Base-by-base conservation (phyloP, 37 sponge, comb jelly and placozoan species). In the Beroe ovata region DNA sequence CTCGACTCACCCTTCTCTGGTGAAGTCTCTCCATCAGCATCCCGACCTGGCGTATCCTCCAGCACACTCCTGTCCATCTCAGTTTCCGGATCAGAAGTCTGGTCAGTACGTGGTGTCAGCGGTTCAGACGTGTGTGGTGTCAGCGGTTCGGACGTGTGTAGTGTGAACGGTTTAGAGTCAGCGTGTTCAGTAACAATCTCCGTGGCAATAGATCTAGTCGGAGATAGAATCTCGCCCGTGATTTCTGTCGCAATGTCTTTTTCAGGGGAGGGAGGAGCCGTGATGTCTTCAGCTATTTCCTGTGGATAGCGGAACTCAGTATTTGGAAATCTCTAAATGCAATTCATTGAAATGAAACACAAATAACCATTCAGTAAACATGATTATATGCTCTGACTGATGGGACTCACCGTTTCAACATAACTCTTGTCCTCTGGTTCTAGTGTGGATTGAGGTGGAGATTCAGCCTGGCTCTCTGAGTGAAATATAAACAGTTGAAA, bases 11-110 rank as follows among this genome's bases (percentile, higher is more conserved):
- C 69, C 34, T 66, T 66, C 69, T 66, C 69, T 2, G 69, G 69
- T 34, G 69, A 66, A 66, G 35, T 66, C 69, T 66, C 69, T 37
- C 25, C 69, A 66, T 66, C 69, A 4, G 69, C 69, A 8, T 66
- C 69, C 16, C 69, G 29, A 3, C 69, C 69, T 8, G 69, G 69
- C 2, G 69, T 66, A 16, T 66, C 69, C 16, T 26, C 69, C 69
- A 66, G 1, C 33, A 6, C 54, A 47, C 54, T 47, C 54, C 54
- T 47, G 11, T 47, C 54, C 6, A 11, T 47, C 54, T 47, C 54
- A 47, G 54, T 47, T 11, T 47, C 54, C 6, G 54, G 54, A 16
- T 47, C 54, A 16, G 54, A 47, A 11, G 54, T 11, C 11, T 6
- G 54, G 11, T 47, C 54, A 16, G 54, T 47, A n/a, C n/a, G n/a